phyloP scores from a whole-genome alignment of 2,888 invertebrate genomes.

The Drosophila mayaguana region DNA sequence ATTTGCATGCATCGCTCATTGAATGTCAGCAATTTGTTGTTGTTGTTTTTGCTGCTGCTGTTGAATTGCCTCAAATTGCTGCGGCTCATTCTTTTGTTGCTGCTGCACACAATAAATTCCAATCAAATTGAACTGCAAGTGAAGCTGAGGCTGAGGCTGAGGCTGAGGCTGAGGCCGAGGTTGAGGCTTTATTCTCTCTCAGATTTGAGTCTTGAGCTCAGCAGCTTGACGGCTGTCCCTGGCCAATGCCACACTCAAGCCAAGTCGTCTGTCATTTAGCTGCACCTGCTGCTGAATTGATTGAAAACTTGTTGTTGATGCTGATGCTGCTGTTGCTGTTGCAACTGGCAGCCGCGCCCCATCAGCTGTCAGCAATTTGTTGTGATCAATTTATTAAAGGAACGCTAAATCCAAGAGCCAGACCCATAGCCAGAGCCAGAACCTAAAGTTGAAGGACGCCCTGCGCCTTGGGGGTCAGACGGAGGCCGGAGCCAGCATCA shows the following conservation, averaged over 20 bases:
- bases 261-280: conserved; percentile 64
- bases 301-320: conserved; percentile 73
- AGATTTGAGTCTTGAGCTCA: conserved; percentile 7
- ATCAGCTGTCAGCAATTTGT: conserved; percentile 84
- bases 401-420: conserved; percentile 33
- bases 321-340: conserved; percentile 12
- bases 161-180: not conserved
- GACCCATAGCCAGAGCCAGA: conserved; percentile 8
- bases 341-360: conserved; percentile 61
- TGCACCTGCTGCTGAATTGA: conserved; percentile 77
- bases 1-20: conserved; percentile 70
- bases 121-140: conserved; percentile 66
- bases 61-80: conserved; percentile 58
- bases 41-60: conserved; percentile 24
- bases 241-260: conserved; percentile 39
- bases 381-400: conserved; percentile 83
- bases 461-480: conserved; percentile 55
- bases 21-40: conserved; percentile 65
- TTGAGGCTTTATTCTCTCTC: conserved; percentile 7
- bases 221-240: conserved; percentile 34
- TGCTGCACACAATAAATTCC: conserved; percentile 71
- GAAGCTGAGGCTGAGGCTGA: not conserved
- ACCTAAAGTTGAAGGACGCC: conserved; percentile 63
- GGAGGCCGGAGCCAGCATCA: conserved; percentile 21
- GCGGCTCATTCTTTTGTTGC: conserved; percentile 50